A percentile compares a stretch with the other conserved stretches of the same genome.
Evolutionary conservation across 1,140 invertebrate species (phyloP).

Genomic region (Lordiphosa stackelbergi): DNA sequence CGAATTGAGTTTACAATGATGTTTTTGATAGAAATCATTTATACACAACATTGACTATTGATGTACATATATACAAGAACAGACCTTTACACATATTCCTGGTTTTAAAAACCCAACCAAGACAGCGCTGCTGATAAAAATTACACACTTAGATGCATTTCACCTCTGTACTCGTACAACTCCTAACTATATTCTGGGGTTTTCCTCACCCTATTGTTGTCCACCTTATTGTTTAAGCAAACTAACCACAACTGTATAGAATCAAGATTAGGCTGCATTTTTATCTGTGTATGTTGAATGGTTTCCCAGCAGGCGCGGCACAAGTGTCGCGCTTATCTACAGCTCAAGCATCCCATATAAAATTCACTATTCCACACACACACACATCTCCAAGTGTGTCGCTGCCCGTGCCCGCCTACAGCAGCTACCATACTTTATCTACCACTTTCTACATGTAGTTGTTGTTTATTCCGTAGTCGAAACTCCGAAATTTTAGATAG

Average conservation of each 20-base stretch:
- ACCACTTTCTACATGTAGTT: slow-evolving; percentile 39
- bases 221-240: slow-evolving; percentile 25
- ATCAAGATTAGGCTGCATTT: slow-evolving; percentile 27
- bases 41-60: slow-evolving; percentile 44
- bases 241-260: slow-evolving; percentile 31
- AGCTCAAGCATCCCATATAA: slow-evolving; percentile 36
- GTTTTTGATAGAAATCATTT: slow-evolving; percentile 66
- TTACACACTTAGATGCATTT: slow-evolving; percentile 21
- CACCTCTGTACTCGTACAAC: neutral
- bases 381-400: slow-evolving; percentile 6
- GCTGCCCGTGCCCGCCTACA: slow-evolving; percentile 17
- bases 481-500: slow-evolving; percentile 40
- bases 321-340: slow-evolving; percentile 18
- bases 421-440: slow-evolving; percentile 34
- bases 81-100: slow-evolving; percentile 57
- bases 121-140: slow-evolving; percentile 16
- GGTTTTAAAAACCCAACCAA: slow-evolving; percentile 46
- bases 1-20: slow-evolving; percentile 52
- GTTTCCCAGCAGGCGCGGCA: slow-evolving; percentile 43
- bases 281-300: slow-evolving; percentile 33
- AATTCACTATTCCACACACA: slow-evolving; percentile 18
- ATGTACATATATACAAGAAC: slow-evolving; percentile 38
- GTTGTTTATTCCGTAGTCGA: slow-evolving; percentile 62
- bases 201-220: slow-evolving; percentile 30
- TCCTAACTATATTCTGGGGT: slow-evolving; percentile 6